Evolutionary conservation across 2,888 invertebrate species (phyloP).

Genomic region (Sylvicola cinctus): DNA sequence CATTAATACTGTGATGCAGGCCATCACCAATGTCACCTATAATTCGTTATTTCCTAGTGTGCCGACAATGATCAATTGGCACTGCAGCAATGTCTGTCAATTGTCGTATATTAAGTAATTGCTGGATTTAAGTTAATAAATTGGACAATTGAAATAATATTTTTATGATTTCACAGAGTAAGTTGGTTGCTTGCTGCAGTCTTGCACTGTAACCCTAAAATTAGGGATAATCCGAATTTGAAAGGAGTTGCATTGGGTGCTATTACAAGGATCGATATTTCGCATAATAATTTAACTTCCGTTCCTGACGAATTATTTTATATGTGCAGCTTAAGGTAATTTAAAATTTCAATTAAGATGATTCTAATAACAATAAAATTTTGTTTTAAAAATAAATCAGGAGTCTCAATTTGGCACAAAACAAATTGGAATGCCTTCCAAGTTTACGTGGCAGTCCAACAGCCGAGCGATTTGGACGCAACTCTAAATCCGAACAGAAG

Average conservation of each 20-base stretch:
- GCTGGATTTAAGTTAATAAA: not conserved
- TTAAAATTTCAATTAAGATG: too few relatives aligned
- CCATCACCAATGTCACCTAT: conserved; percentile 48
- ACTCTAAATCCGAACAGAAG: conserved; percentile 15
- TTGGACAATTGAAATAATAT: conserved; percentile 16
- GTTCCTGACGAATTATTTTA: conserved; percentile 70
- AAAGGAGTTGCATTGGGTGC: conserved; percentile 62
- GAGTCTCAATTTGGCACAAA: conserved; percentile 72
- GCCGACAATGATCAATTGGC: conserved; percentile 84
- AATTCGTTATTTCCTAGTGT: conserved; percentile 63
- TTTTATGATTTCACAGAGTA: conserved; percentile 24
- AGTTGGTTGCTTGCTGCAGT: conserved; percentile 75
- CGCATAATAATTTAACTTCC: conserved; percentile 62
- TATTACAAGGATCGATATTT: conserved; percentile 82
- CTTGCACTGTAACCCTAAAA: conserved; percentile 61
- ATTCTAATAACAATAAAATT: too few relatives aligned
- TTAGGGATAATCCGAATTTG: conserved; percentile 45
- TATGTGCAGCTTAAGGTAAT: conserved; percentile 51
- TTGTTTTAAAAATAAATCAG: conserved; percentile 20
- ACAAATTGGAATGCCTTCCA: conserved; percentile 62
- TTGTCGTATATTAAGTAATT: conserved; percentile 42
- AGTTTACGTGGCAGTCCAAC: conserved; percentile 9
- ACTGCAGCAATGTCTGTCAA: conserved; percentile 46
- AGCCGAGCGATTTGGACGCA: conserved; percentile 10
- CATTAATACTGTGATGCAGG: conserved; percentile 17